Evolutionary conservation across 1,140 invertebrate species (phyloP).

Genomic region (Manduca sexta): DNA sequence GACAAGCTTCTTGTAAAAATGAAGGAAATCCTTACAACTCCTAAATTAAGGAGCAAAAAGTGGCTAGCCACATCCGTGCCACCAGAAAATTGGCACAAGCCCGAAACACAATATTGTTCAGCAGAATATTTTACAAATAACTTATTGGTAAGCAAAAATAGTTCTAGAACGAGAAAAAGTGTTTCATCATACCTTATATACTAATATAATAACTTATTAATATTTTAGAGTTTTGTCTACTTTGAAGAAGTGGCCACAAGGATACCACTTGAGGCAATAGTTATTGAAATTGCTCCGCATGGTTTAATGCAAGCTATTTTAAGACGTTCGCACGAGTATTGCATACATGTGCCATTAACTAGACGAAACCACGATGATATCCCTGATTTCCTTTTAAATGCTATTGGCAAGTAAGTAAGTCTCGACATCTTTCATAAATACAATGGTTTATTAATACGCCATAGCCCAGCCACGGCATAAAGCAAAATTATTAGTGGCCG

Average conservation of each 20-base stretch:
- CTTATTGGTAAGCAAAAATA: conserved; percentile 71
- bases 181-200: not conserved
- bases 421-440: no score
- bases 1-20: conserved; percentile 81
- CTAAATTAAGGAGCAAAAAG: conserved; percentile 79
- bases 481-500: no score
- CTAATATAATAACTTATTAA: not conserved
- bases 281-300: conserved; percentile 87
- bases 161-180: not conserved
- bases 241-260: conserved; percentile 87
- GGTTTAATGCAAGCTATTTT: conserved; percentile 82
- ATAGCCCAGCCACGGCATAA: no score
- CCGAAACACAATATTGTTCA: conserved; percentile 80
- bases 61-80: conserved; percentile 92
- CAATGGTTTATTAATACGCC: no score
- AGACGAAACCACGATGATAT: conserved; percentile 84
- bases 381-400: conserved; percentile 77
- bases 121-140: conserved; percentile 96
- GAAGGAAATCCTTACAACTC: conserved; percentile 77
- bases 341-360: conserved; percentile 84
- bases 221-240: conserved; percentile 79
- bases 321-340: conserved; percentile 68
- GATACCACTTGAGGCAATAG: conserved; percentile 84
- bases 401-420: conserved; percentile 79
- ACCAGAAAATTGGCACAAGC: conserved; percentile 79